These are phyloP conservation scores for Diplolepis rosae DNA, from an alignment of 2,888 invertebrate genomes.

Conservation along the genomic window DNA sequence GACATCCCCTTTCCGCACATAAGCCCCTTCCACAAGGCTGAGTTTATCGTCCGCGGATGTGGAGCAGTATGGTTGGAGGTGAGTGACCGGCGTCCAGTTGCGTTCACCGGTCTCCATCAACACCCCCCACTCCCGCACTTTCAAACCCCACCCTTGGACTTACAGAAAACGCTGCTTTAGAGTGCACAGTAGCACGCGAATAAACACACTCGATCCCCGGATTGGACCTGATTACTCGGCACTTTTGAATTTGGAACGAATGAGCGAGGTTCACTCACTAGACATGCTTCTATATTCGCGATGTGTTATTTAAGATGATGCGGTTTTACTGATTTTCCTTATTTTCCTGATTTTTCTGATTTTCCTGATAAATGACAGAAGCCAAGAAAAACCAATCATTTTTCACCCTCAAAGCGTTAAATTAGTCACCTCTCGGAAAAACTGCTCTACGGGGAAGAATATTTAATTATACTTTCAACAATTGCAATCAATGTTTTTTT, in stretches of 20 bases:
- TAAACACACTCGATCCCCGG: conserved; percentile 45
- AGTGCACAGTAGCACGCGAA: conserved; percentile 50
- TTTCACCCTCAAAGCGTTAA: too few species aligned
- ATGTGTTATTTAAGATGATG: conserved; percentile 19
- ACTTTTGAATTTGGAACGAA: conserved; percentile 62
- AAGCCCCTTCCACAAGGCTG: conserved; percentile 46
- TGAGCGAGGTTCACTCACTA: conserved; percentile 34
- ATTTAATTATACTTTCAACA: too few species aligned
- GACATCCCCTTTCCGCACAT: conserved; percentile 42
- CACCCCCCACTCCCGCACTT: conserved; percentile 37
- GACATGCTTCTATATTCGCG: neutral
- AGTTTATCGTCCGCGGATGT: conserved; percentile 67
- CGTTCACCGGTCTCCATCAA: conserved; percentile 71
- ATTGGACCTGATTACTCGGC: conserved; percentile 58
- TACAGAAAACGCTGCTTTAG: conserved; percentile 39
- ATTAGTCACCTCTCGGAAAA: too few species aligned
- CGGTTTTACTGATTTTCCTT: neutral
- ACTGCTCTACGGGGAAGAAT: too few species aligned
- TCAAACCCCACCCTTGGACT: conserved; percentile 34
- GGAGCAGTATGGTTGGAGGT: conserved; percentile 72
- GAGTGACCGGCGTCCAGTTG: conserved; percentile 73
- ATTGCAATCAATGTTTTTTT: too few species aligned
- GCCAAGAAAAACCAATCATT: too few species aligned
- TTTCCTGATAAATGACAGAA: too few species aligned
- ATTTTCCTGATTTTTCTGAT: too few species aligned